These are phyloP conservation scores for Eriocheir sinensis DNA, from an alignment of 1,140 invertebrate genomes.

Conservation along the genomic window DNA sequence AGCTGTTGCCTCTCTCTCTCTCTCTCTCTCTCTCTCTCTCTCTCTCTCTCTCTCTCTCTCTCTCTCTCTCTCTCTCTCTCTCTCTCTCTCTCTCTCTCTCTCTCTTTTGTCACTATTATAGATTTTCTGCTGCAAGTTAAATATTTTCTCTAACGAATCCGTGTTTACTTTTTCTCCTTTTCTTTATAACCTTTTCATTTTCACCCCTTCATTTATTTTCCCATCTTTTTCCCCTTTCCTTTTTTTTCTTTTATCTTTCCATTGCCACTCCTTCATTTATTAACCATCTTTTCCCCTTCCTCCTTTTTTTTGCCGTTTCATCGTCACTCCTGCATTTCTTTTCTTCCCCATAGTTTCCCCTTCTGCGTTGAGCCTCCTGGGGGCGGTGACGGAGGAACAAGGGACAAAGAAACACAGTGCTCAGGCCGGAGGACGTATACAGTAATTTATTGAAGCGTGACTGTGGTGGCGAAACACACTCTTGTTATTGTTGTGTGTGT, in stretches of 20 bases:
- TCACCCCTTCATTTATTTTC: too few species aligned
- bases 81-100: constrained; percentile 16
- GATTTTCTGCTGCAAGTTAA: not conserved
- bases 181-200: too few species aligned
- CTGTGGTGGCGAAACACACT: not conserved
- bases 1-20: not conserved
- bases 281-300: not conserved
- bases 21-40: constrained; percentile 37
- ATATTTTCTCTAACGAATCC: too few species aligned
- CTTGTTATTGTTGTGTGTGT: constrained; percentile 32
- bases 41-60: constrained; percentile 43
- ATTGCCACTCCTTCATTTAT: not conserved
- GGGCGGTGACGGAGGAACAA: not conserved
- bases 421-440: not conserved
- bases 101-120: not conserved
- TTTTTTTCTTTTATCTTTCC: too few species aligned
- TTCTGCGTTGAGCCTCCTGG: not conserved
- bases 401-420: not conserved
- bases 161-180: too few species aligned
- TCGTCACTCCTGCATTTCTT: not conserved
- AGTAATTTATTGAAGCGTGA: constrained; percentile 36
- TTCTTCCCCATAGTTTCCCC: too few species aligned
- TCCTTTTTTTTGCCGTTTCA: too few species aligned
- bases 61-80: not conserved
- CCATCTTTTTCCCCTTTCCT: not conserved